Conservation (phyloP, 2,888 invertebrate genomes). For the Sympetrum striolatum region DNA sequence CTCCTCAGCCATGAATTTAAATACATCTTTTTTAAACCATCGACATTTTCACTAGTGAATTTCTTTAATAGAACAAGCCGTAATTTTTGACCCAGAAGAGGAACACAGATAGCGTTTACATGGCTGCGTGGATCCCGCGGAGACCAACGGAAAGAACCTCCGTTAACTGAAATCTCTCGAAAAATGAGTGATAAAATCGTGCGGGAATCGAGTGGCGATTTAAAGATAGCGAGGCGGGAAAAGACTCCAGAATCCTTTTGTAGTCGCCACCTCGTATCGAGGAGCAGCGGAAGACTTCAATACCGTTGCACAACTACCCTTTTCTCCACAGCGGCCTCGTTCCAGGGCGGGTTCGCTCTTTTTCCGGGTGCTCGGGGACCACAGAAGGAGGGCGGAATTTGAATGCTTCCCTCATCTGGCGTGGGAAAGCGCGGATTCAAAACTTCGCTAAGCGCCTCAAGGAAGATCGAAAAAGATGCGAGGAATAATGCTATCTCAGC, state of each 20-base stretch:
- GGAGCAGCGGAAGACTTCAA: not conserved
- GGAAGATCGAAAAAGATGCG: not conserved
- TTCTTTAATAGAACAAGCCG: too few species aligned
- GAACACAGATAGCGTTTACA: not conserved
- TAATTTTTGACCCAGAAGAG: too few species aligned
- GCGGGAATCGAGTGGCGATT: not conserved
- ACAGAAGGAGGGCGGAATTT: not conserved
- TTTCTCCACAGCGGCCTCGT: not conserved
- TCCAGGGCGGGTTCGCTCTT: not conserved
- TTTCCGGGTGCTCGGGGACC: not conserved
- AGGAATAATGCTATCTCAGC: not conserved
- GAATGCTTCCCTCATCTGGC: not conserved
- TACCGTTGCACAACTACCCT: slow-evolving; percentile 36
- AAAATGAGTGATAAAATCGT: not conserved
- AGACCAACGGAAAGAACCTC: not conserved
- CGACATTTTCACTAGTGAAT: too few species aligned
- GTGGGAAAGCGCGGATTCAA: not conserved
- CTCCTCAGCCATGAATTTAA: too few species aligned
- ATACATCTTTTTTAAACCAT: too few species aligned
- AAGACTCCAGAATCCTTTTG: slow-evolving; percentile 25
- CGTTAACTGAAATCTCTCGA: not conserved
- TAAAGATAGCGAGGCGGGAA: not conserved
- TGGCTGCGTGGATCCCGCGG: not conserved
- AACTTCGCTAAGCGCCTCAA: slow-evolving; percentile 22
- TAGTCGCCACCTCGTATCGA: not conserved